Evolutionary conservation across 2,888 invertebrate species (phyloP).

Genomic region (Habrosyne pyritoides): DNA sequence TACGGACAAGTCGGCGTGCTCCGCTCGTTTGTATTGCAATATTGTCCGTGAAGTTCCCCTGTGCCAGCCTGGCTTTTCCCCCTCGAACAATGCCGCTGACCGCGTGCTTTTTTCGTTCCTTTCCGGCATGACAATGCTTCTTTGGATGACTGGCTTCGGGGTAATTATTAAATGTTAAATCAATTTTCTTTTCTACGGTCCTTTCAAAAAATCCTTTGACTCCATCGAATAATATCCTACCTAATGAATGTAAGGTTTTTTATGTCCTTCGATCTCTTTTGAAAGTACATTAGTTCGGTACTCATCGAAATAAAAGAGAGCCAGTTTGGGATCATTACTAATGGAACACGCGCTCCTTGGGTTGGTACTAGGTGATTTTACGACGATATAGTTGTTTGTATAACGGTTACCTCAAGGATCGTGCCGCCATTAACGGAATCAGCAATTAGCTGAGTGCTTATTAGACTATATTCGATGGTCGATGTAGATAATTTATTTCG

Average conservation of each 20-base stretch:
- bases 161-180: conserved; percentile 59
- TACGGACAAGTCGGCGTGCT: conserved; percentile 52
- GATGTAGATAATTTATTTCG: no score
- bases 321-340: conserved; percentile 13
- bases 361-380: not conserved
- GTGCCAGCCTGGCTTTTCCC: conserved; percentile 35
- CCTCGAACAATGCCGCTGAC: conserved; percentile 44
- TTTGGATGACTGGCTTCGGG: conserved; percentile 53
- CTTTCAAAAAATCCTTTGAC: conserved; percentile 46
- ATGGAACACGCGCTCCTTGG: conserved; percentile 10
- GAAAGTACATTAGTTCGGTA: conserved; percentile 39
- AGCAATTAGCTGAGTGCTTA: not conserved
- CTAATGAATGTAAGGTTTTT: conserved; percentile 16
- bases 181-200: conserved; percentile 38
- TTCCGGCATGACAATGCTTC: conserved; percentile 44
- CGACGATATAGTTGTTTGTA: not conserved
- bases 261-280: conserved; percentile 38
- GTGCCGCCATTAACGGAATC: not conserved
- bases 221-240: conserved; percentile 30
- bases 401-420: not conserved
- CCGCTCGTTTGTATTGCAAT: conserved; percentile 60
- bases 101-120: conserved; percentile 57
- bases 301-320: conserved; percentile 31
- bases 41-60: conserved; percentile 55
- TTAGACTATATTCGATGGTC: not conserved